Conservation (phyloP, 2,797 vertebrate genomes). For the Hylomyscus alleni region DNA sequence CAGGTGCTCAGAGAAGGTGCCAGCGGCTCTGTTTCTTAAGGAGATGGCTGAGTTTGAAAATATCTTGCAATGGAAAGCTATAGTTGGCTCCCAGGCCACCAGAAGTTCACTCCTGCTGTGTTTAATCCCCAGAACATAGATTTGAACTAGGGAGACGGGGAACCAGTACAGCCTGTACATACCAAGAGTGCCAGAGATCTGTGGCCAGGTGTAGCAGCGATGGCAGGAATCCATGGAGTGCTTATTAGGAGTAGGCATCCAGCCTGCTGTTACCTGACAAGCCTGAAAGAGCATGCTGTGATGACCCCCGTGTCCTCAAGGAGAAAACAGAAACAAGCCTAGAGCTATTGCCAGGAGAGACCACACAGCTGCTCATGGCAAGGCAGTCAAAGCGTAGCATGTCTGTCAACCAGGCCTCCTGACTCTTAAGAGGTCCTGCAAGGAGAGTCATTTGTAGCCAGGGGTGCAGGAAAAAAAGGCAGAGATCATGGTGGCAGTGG, state of each 20-base stretch:
- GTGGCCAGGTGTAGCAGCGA: background rate
- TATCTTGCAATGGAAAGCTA: background rate
- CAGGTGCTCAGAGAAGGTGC: background rate
- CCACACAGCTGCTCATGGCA: background rate
- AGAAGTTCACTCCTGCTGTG: background rate
- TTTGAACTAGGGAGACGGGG: background rate
- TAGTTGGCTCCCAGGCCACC: background rate
- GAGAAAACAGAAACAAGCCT: background rate
- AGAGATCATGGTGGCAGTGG: background rate
- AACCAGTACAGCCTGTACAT: fast-evolving
- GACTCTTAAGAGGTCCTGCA: background rate
- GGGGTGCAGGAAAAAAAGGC: too few species aligned
- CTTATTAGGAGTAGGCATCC: background rate
- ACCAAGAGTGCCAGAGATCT: fast-evolving
- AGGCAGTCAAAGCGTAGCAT: fast-evolving
- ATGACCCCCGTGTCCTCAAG: background rate
- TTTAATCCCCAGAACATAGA: background rate
- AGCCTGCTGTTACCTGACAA: too few species aligned
- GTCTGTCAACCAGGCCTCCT: background rate
- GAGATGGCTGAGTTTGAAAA: background rate
- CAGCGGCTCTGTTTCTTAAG: background rate
- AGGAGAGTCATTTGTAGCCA: background rate
- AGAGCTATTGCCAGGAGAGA: background rate
- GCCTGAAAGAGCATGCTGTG: background rate
- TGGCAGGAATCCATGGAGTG: background rate